Percentiles rank a stretch among this genome's conserved stretches.
phyloP scores from a whole-genome alignment of 2,888 invertebrate genomes.

The Dryomyza anilis region DNA sequence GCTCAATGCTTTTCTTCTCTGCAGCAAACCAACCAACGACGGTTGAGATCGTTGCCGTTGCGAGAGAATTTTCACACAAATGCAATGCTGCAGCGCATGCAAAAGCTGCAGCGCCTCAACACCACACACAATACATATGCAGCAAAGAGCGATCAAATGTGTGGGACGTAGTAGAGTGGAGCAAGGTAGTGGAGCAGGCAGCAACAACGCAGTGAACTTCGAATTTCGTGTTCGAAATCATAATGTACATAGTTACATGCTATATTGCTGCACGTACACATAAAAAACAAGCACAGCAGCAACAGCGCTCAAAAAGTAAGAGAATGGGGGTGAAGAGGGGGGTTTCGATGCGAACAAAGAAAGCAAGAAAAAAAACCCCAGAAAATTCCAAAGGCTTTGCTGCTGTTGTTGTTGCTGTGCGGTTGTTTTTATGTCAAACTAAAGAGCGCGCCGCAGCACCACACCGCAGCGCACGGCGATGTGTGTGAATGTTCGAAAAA shows the following conservation, averaged over 20 bases:
- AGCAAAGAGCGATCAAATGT: too few relatives aligned
- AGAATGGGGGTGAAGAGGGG: not conserved
- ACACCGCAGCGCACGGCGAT: not conserved
- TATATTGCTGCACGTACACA: slow-evolving; percentile 18
- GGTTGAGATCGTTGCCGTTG: too few relatives aligned
- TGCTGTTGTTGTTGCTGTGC: not conserved
- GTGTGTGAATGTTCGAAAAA: slow-evolving; percentile 14
- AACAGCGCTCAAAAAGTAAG: not conserved
- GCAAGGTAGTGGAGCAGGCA: not conserved
- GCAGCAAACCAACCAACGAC: too few relatives aligned
- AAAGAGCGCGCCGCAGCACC: not conserved
- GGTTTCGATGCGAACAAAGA: not conserved
- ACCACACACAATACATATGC: not conserved
- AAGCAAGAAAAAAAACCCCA: not conserved
- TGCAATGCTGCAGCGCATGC: not conserved
- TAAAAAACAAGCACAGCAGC: not conserved
- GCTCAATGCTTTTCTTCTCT: too few relatives aligned
- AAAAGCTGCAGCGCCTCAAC: not conserved
- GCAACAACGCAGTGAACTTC: not conserved
- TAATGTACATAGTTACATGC: slow-evolving; percentile 7
- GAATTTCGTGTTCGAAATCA: slow-evolving; percentile 16
- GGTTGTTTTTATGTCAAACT: not conserved
- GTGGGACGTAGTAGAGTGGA: not conserved
- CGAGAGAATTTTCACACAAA: too few relatives aligned
- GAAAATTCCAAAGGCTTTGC: slow-evolving; percentile 4